These are phyloP conservation scores for Ambastaia sidthimunki DNA, from an alignment of 2,797 vertebrate species.

Conservation along the genomic window DNA sequence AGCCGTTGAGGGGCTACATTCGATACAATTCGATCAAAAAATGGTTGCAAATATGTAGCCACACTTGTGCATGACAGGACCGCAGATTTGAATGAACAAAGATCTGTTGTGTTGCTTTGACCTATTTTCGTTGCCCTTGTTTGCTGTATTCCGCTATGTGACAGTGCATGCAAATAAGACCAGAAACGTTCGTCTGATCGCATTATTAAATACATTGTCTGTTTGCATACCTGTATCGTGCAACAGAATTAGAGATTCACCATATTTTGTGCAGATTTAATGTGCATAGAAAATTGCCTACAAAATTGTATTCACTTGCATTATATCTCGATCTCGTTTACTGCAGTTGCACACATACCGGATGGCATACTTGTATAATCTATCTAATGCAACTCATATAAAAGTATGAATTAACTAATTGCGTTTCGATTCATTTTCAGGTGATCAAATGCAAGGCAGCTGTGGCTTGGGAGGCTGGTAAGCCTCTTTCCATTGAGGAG, in stretches of 20 bases:
- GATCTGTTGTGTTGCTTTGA: constrained; percentile 13
- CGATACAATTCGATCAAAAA: neutral
- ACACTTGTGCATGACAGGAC: constrained; percentile 1
- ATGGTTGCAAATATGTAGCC: neutral
- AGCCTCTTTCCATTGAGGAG: constrained; percentile 91
- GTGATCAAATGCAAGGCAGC: constrained; percentile 96
- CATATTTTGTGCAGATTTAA: neutral
- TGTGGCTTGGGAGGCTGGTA: constrained; percentile 92
- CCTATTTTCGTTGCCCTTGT: neutral
- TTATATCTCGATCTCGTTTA: neutral
- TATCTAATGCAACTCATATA: neutral
- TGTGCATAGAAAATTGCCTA: neutral
- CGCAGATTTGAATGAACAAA: neutral
- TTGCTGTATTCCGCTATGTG: neutral
- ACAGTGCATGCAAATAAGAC: neutral
- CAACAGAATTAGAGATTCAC: neutral
- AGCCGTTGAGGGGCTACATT: neutral
- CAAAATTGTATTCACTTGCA: neutral
- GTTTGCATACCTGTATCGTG: neutral
- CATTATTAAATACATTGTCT: neutral
- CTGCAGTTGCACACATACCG: neutral
- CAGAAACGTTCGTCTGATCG: neutral
- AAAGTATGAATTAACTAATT: neutral
- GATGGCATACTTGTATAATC: neutral
- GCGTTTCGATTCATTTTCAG: constrained; percentile 65